A percentile compares a stretch with the other conserved stretches of the same genome.
These are phyloP conservation scores for Dicroscelio sp. DNA, from an alignment of 2,888 invertebrate species.

Conservation along the genomic window DNA sequence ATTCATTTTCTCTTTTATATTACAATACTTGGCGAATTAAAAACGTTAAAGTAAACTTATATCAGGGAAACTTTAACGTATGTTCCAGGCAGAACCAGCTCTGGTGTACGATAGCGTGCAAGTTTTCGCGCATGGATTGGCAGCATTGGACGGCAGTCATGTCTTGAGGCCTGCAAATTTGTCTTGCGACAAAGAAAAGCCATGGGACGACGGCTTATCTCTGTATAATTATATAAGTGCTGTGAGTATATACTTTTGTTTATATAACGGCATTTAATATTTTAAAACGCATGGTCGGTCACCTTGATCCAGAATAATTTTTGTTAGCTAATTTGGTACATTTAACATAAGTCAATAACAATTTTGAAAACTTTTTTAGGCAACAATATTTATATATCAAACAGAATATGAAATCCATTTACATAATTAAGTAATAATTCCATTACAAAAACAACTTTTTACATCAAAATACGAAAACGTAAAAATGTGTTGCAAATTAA, in stretches of 20 bases:
- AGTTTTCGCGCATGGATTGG: conserved; percentile 95
- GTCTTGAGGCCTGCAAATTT: conserved; percentile 94
- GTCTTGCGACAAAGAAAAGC: conserved; percentile 96
- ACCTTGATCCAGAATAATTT: no score
- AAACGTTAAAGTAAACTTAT: conserved; percentile 57
- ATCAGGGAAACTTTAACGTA: conserved; percentile 76
- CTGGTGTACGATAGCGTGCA: conserved; percentile 97
- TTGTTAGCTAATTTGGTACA: no score
- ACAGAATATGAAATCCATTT: no score
- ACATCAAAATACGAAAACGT: no score
- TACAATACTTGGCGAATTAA: not conserved
- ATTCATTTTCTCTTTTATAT: no score
- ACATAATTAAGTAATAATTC: no score
- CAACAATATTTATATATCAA: no score
- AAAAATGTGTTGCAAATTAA: no score
- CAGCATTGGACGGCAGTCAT: conserved; percentile 94
- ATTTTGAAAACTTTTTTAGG: no score
- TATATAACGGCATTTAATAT: not conserved
- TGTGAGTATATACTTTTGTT: conserved; percentile 91
- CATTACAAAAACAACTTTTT: no score
- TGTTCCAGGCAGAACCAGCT: conserved; percentile 96
- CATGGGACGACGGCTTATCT: conserved; percentile 96
- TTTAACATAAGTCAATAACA: no score
- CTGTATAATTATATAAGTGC: conserved; percentile 95
- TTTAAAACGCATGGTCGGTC: no score